These are phyloP conservation scores for Microtus oregoni DNA, from an alignment of 2,113 vertebrate genomes.

Conservation along the genomic window DNA sequence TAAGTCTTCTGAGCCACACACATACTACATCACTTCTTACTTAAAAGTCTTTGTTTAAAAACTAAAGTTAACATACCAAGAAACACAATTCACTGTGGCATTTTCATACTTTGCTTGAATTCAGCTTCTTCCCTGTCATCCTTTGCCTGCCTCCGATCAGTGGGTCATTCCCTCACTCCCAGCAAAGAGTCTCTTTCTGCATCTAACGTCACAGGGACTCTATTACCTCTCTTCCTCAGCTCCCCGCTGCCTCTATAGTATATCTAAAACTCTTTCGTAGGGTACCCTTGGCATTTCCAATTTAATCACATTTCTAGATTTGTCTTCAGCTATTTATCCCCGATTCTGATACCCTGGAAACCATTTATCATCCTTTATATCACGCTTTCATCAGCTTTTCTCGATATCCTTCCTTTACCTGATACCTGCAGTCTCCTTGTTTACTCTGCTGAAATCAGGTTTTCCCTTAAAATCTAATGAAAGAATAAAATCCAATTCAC, in stretches of 20 bases:
- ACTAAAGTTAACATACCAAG: background rate
- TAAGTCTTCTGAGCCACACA: slow-evolving; percentile 26
- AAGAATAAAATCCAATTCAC: background rate
- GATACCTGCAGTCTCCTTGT: background rate
- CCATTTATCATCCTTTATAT: background rate
- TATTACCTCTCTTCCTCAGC: background rate
- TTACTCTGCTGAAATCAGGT: background rate
- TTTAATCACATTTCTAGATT: background rate
- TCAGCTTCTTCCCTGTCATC: background rate
- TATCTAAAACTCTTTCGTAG: background rate
- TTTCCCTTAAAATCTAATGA: background rate
- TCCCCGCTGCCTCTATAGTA: background rate
- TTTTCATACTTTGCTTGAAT: background rate
- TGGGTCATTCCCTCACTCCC: background rate
- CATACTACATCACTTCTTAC: background rate
- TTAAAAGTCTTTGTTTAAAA: background rate
- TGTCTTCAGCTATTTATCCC: background rate
- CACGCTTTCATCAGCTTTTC: background rate
- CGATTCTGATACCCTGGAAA: background rate
- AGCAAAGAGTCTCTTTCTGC: background rate
- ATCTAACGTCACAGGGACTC: background rate
- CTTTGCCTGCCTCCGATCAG: no score
- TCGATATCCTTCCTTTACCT: background rate
- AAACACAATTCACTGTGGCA: background rate
- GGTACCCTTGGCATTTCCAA: background rate